phyloP scores from a whole-genome alignment of 2,113 vertebrate species.

The Phrynosoma blainvillii region DNA sequence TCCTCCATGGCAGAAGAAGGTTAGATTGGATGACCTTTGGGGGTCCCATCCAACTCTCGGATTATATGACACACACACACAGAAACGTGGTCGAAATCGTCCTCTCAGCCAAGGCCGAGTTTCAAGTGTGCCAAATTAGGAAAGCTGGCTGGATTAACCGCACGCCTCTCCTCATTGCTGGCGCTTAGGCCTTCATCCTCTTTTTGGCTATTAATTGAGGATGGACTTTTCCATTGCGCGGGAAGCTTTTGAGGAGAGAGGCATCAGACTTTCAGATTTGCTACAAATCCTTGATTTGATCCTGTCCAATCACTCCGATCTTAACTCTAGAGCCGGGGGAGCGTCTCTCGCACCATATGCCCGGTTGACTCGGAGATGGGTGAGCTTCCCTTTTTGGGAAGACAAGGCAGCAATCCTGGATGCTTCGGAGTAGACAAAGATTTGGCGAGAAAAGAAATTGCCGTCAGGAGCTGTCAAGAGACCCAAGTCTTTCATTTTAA shows the following conservation, averaged over 20 bases:
- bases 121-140: neutral
- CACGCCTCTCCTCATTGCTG: neutral
- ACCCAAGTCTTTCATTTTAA: neutral
- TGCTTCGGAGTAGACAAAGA: too few species aligned
- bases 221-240: neutral
- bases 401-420: neutral
- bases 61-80: too few species aligned
- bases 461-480: neutral
- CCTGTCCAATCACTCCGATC: neutral
- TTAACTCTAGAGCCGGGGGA: neutral
- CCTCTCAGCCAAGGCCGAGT: too few species aligned
- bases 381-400: neutral
- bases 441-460: too few species aligned
- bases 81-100: too few species aligned
- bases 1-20: too few species aligned
- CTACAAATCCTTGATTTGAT: conserved; percentile 10
- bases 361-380: neutral
- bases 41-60: too few species aligned
- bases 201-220: conserved; percentile 6
- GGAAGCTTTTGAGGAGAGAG: neutral
- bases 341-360: neutral
- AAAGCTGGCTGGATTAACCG: neutral
- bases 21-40: too few species aligned
- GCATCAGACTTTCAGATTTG: neutral
- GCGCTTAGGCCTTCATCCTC: neutral